Evolutionary conservation across 2,797 vertebrate species (phyloP).

Genomic region (Urocyon cinereoargenteus): DNA sequence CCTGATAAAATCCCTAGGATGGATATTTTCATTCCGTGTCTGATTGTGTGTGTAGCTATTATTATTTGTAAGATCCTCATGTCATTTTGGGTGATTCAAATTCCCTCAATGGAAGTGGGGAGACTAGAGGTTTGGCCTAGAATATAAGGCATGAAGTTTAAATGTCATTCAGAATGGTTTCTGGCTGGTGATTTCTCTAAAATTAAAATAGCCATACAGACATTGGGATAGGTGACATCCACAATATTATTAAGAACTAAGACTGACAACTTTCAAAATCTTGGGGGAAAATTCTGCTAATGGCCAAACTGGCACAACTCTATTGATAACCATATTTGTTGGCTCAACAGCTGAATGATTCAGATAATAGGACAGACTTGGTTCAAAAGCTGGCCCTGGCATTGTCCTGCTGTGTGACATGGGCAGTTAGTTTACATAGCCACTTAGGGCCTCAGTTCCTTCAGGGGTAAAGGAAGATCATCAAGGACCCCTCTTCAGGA

Average conservation of each 20-base stretch:
- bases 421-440: not conserved
- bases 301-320: not conserved
- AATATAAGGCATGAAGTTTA: not conserved
- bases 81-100: not conserved
- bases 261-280: not conserved
- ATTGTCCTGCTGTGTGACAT: not conserved
- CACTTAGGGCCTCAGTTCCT: not conserved
- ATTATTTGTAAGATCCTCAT: constrained; percentile 13
- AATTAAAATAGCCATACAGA: not conserved
- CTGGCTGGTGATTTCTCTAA: not conserved
- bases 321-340: not conserved
- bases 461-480: not conserved
- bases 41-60: not conserved
- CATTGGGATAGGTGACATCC: not conserved
- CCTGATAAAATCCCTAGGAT: not conserved
- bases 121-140: not conserved
- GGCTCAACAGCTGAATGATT: not conserved
- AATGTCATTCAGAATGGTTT: constrained; percentile 33
- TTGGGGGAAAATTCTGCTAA: constrained; percentile 15
- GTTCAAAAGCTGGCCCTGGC: not conserved
- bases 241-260: constrained; percentile 25
- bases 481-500: not conserved
- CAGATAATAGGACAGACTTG: not conserved
- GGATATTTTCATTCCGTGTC: not conserved
- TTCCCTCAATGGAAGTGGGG: not conserved